Conservation (phyloP, 64 coral and sea anemone genomes). For the Cladopsammia gracilis region DNA sequence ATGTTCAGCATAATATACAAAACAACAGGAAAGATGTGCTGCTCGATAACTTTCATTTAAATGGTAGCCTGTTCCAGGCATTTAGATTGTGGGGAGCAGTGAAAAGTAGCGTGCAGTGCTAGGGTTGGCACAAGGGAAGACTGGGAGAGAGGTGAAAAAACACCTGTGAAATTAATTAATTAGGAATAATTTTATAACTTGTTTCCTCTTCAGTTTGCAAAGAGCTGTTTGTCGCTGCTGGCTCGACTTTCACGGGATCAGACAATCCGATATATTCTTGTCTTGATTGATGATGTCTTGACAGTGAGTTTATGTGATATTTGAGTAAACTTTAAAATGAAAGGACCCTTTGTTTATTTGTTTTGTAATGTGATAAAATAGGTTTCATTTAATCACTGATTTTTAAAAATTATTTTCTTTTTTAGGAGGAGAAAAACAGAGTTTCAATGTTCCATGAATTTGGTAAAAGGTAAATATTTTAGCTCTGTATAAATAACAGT, state of each 20-base stretch:
- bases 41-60: too few relatives aligned
- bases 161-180: too few relatives aligned
- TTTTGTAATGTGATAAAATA: too few relatives aligned
- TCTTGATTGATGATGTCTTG: constrained; percentile 81
- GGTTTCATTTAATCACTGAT: too few relatives aligned
- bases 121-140: too few relatives aligned
- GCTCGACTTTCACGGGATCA: constrained; percentile 83
- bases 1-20: too few relatives aligned
- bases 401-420: neutral
- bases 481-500: neutral
- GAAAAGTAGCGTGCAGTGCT: too few relatives aligned
- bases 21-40: too few relatives aligned
- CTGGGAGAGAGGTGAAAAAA: too few relatives aligned
- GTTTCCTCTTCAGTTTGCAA: constrained; percentile 80
- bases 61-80: too few relatives aligned
- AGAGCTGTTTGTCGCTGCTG: constrained; percentile 90
- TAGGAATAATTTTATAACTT: neutral
- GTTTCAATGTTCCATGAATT: constrained; percentile 88
- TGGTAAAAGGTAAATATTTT: constrained; percentile 71
- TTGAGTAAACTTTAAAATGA: neutral
- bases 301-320: constrained; percentile 69
- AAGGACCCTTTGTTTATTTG: neutral
- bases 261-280: constrained; percentile 87
- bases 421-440: constrained; percentile 87
- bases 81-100: too few relatives aligned